Evolutionary conservation across 2,888 invertebrate species (phyloP).

Genomic region (Chrysopilus asiliformis): DNA sequence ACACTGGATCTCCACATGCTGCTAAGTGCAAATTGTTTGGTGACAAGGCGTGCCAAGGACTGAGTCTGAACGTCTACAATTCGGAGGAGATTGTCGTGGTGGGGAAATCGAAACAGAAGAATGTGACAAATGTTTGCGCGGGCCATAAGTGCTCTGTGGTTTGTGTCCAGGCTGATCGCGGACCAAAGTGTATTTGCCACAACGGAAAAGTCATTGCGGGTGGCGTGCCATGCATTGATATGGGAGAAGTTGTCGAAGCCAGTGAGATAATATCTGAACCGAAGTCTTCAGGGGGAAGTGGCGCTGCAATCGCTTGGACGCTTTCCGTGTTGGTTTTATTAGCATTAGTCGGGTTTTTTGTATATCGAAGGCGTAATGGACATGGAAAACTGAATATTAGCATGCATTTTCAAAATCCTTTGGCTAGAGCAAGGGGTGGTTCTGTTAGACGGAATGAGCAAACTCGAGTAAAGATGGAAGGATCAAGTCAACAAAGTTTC

Average conservation of each 20-base stretch:
- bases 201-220: conserved; percentile 35
- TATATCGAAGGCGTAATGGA: conserved; percentile 37
- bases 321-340: conserved; percentile 16
- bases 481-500: conserved; percentile 23
- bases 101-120: conserved; percentile 43
- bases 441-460: background rate
- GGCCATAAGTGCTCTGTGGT: conserved; percentile 44
- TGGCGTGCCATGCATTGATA: conserved; percentile 24
- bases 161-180: conserved; percentile 42
- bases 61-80: conserved; percentile 36
- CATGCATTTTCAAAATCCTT: conserved; percentile 37
- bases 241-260: background rate
- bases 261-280: background rate
- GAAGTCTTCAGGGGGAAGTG: conserved; percentile 4
- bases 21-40: conserved; percentile 47
- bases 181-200: conserved; percentile 43
- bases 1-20: conserved; percentile 41
- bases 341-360: conserved; percentile 23
- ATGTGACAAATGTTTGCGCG: conserved; percentile 38
- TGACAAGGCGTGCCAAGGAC: conserved; percentile 36
- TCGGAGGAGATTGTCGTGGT: conserved; percentile 40
- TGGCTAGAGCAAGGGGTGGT: conserved; percentile 16
- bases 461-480: conserved; percentile 5
- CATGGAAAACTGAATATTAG: conserved; percentile 34
- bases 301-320: conserved; percentile 13